Evolutionary conservation across 2,797 vertebrate genomes (phyloP).

Genomic region (Sebastes miniatus): DNA sequence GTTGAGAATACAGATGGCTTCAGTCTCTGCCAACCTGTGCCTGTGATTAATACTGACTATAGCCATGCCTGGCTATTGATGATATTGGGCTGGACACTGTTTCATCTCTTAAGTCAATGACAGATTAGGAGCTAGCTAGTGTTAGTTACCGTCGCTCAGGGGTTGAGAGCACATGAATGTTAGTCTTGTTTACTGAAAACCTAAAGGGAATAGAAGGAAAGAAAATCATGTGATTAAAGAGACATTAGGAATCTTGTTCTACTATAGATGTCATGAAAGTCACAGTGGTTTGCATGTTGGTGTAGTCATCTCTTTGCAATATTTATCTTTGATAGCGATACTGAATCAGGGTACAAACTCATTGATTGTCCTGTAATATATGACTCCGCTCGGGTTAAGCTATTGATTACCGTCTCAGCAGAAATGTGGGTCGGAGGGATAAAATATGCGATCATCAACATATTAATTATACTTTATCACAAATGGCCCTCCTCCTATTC

Average conservation of each 20-base stretch:
- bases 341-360: conserved; percentile 22
- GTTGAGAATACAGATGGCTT: conserved; percentile 66
- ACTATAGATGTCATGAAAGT: background rate
- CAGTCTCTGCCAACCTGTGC: conserved; percentile 16
- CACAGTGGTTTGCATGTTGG: background rate
- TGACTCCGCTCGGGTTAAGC: conserved; percentile 39
- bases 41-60: conserved; percentile 54
- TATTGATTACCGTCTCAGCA: conserved; percentile 68
- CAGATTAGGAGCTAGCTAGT: conserved; percentile 10
- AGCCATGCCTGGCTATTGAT: background rate
- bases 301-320: background rate
- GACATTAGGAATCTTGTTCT: background rate
- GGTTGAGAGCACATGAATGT: background rate
- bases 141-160: background rate
- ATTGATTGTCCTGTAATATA: conserved; percentile 64
- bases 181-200: background rate
- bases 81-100: conserved; percentile 19
- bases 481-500: conserved; percentile 33
- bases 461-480: conserved; percentile 63
- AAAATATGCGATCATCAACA: conserved; percentile 67
- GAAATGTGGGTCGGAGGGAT: conserved; percentile 32
- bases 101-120: conserved; percentile 48
- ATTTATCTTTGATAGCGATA: conserved; percentile 7
- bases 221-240: background rate
- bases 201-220: background rate